Evolutionary conservation across 2,888 invertebrate species (phyloP).

Genomic region (Microctonus aethiopoides): DNA sequence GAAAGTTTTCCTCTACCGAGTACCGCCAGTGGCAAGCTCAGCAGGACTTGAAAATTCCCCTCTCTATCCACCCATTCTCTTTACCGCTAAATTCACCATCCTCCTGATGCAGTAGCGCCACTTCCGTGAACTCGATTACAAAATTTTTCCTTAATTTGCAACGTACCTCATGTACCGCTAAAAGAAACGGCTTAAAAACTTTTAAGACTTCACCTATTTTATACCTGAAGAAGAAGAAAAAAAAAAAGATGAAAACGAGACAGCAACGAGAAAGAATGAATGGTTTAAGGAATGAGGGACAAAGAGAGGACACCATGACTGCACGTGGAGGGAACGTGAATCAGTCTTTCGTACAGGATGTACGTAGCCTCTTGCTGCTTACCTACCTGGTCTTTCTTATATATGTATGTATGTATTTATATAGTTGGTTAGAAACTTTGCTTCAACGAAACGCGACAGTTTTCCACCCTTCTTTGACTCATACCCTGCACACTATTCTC

Average conservation of each 20-base stretch:
- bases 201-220: conserved; percentile 25
- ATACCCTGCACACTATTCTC: background rate
- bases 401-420: background rate
- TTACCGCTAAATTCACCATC: background rate
- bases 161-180: conserved; percentile 34
- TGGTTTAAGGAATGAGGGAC: background rate
- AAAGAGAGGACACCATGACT: background rate
- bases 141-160: conserved; percentile 51
- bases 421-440: background rate
- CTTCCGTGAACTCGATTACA: conserved; percentile 49
- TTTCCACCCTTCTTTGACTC: conserved; percentile 3
- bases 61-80: background rate
- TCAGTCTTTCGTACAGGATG: conserved; percentile 1
- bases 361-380: no score
- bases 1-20: conserved; percentile 23
- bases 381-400: background rate
- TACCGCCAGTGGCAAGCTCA: conserved; percentile 4
- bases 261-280: background rate
- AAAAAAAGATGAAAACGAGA: no score
- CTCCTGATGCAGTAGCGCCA: conserved; percentile 20
- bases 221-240: background rate
- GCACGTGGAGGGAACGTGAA: background rate
- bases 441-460: background rate
- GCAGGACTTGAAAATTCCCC: conserved; percentile 32
- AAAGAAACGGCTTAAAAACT: conserved; percentile 45